phyloP scores from a whole-genome alignment of 2,113 vertebrate species.

The Charadrius vociferus region DNA sequence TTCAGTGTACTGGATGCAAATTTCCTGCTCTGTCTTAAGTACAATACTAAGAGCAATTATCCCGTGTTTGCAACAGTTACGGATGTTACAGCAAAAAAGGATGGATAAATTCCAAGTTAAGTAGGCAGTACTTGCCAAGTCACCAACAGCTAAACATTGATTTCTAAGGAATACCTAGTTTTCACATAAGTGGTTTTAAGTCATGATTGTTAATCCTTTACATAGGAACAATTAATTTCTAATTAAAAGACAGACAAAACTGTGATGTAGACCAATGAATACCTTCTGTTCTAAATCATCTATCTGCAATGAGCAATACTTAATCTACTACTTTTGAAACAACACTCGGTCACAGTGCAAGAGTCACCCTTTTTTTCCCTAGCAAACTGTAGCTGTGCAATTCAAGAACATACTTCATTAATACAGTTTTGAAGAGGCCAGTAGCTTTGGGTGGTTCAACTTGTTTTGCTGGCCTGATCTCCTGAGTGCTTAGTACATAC shows the following conservation, averaged over 20 bases:
- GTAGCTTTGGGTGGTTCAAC: background rate
- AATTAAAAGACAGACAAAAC: background rate
- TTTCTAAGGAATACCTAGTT: background rate
- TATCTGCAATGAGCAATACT: background rate
- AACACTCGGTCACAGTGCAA: background rate
- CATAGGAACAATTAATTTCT: background rate
- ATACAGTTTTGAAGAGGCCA: background rate
- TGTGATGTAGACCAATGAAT: background rate
- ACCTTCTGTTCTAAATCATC: background rate
- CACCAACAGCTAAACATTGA: background rate
- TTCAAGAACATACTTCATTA: background rate
- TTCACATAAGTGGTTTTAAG: background rate
- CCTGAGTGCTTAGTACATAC: background rate
- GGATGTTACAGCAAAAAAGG: background rate
- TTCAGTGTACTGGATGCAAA: background rate
- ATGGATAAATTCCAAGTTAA: background rate
- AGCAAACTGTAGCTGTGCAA: background rate
- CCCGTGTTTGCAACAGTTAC: background rate
- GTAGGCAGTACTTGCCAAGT: background rate
- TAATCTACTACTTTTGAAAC: background rate
- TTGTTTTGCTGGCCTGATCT: background rate
- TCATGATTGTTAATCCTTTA: background rate
- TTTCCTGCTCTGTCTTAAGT: background rate
- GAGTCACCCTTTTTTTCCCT: background rate
- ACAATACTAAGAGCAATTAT: background rate